Evolutionary conservation across 1,140 invertebrate genomes (phyloP).

Genomic region (Zophobas morio): DNA sequence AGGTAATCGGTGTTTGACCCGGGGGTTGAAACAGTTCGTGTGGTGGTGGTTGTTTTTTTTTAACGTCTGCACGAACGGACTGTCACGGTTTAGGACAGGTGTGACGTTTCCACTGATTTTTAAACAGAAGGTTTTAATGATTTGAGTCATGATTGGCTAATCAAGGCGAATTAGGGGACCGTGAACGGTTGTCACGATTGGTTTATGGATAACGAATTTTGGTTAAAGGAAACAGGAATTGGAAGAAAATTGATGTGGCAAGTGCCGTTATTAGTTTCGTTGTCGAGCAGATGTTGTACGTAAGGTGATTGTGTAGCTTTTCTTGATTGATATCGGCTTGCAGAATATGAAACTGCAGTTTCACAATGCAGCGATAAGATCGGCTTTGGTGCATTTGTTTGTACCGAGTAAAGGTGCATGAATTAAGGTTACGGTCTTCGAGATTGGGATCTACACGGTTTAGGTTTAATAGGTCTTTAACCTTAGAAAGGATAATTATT

Average conservation of each 20-base stretch:
- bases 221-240: neutral
- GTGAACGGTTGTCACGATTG: neutral
- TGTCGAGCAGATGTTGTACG: too few species aligned
- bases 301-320: too few species aligned
- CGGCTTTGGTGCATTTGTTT: too few species aligned
- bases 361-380: too few species aligned
- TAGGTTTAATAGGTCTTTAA: too few species aligned
- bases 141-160: neutral
- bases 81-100: neutral
- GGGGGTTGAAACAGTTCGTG: neutral
- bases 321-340: too few species aligned
- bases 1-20: constrained; percentile 1
- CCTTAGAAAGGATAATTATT: too few species aligned
- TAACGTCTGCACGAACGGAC: neutral
- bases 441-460: too few species aligned
- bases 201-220: neutral
- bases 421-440: too few species aligned
- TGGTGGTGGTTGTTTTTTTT: neutral
- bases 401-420: too few species aligned
- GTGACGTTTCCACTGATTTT: neutral
- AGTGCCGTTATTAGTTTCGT: too few species aligned
- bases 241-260: neutral
- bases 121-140: neutral
- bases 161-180: neutral
- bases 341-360: too few species aligned